phyloP scores from a whole-genome alignment of 2,888 invertebrate species.

The Thysanoteuthis rhombus region DNA sequence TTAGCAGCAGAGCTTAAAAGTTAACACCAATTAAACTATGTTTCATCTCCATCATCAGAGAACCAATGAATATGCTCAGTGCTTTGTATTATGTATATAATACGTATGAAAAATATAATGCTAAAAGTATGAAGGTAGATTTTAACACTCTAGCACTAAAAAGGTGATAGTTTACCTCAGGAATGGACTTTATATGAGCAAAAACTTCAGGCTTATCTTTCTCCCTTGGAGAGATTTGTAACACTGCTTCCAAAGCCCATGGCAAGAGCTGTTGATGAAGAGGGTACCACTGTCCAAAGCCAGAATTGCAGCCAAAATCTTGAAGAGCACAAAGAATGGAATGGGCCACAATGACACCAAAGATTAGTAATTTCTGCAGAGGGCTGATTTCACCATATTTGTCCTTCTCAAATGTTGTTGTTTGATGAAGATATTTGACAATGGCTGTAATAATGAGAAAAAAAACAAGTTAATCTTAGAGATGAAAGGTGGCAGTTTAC shows the following conservation, averaged over 20 bases:
- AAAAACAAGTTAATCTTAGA: no score
- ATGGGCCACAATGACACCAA: constrained; percentile 58
- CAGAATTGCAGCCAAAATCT: constrained; percentile 60
- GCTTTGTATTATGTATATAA: no score
- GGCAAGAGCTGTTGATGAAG: constrained; percentile 48
- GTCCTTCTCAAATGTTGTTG: constrained; percentile 48
- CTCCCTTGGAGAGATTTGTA: constrained; percentile 40
- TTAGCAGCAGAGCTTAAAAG: no score
- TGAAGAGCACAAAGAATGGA: constrained; percentile 58
- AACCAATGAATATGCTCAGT: no score
- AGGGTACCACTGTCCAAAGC: constrained; percentile 61
- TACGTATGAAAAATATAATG: no score
- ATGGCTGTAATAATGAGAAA: constrained; percentile 60
- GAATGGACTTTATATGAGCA: constrained; percentile 41
- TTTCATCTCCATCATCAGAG: no score
- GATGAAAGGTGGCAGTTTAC: no score
- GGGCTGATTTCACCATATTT: constrained; percentile 45
- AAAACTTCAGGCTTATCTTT: constrained; percentile 37
- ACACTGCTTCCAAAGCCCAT: constrained; percentile 47
- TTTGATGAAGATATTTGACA: constrained; percentile 52
- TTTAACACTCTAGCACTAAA: constrained; percentile 32
- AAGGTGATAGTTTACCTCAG: constrained; percentile 47
- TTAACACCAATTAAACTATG: no score
- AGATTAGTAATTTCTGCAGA: constrained; percentile 48
- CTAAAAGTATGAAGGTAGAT: no score